Conservation (phyloP, 2,888 invertebrate species). For the Spicauda simplicius region DNA sequence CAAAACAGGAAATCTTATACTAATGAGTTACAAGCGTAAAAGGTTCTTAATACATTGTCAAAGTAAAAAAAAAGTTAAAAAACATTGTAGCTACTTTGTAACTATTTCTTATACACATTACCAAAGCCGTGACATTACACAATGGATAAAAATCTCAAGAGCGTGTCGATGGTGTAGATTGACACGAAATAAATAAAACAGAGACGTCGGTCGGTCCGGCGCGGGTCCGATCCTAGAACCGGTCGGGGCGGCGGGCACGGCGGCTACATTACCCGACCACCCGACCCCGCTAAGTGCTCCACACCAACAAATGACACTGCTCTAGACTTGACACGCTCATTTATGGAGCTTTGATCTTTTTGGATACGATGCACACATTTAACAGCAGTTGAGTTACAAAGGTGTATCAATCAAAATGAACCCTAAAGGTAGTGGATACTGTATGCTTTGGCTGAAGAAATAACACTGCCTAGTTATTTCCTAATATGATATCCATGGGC, state of each 20-base stretch:
- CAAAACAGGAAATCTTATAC: no score
- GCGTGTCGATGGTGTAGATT: neutral
- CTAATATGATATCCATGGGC: no score
- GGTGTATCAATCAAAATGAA: no score
- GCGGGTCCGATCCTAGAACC: slow-evolving; percentile 16
- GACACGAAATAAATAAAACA: slow-evolving; percentile 17
- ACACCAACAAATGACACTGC: slow-evolving; percentile 10
- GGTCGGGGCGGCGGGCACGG: slow-evolving; percentile 1
- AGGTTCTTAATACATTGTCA: no score
- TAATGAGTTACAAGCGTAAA: no score
- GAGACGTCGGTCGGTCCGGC: neutral
- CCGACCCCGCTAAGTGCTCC: slow-evolving; percentile 8
- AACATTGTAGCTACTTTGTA: neutral
- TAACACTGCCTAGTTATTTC: no score
- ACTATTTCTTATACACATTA: neutral
- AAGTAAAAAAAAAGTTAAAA: no score
- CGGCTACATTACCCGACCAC: neutral
- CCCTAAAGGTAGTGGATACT: no score
- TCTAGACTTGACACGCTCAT: neutral
- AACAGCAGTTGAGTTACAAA: no score
- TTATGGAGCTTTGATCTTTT: neutral
- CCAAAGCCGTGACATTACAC: neutral
- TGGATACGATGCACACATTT: no score
- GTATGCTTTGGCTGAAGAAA: no score
- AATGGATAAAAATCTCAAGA: neutral